These are phyloP conservation scores for Clunio marinus DNA, from an alignment of 2,888 invertebrate species.

Conservation along the genomic window DNA sequence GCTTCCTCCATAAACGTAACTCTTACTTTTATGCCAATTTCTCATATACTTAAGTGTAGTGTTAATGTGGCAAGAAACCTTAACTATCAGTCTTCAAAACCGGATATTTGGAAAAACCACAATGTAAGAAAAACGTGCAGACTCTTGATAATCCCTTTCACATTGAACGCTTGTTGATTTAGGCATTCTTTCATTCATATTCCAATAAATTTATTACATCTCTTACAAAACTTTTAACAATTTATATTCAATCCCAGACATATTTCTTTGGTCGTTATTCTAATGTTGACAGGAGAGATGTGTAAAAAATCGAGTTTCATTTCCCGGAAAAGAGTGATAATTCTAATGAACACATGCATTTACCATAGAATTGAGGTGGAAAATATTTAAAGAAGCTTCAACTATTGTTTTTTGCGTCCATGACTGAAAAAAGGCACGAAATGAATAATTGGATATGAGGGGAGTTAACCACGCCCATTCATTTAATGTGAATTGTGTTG, in stretches of 20 bases:
- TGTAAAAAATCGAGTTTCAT: not conserved
- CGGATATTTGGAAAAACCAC: conserved; percentile 33
- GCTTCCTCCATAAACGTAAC: not conserved
- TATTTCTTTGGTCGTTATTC: not conserved
- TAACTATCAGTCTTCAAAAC: too few species aligned
- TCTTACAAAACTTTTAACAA: not conserved
- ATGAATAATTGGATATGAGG: not conserved
- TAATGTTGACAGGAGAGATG: not conserved
- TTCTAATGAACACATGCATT: conserved; percentile 16
- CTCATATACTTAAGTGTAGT: not conserved
- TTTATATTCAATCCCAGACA: too few species aligned
- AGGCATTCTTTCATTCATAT: conserved; percentile 11
- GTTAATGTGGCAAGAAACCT: too few species aligned
- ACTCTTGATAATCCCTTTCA: conserved; percentile 16
- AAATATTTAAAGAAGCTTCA: conserved; percentile 1
- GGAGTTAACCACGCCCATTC: not conserved
- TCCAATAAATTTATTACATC: conserved; percentile 31
- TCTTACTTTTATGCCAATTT: not conserved
- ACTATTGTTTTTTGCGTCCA: too few species aligned
- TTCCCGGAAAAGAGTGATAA: conserved; percentile 29
- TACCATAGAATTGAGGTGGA: not conserved
- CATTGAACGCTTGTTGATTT: not conserved
- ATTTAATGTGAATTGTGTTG: not conserved
- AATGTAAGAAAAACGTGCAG: conserved; percentile 25
- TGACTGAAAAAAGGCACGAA: not conserved